Conservation (phyloP, 2,888 invertebrate species). For the Campopleginae sp. region DNA sequence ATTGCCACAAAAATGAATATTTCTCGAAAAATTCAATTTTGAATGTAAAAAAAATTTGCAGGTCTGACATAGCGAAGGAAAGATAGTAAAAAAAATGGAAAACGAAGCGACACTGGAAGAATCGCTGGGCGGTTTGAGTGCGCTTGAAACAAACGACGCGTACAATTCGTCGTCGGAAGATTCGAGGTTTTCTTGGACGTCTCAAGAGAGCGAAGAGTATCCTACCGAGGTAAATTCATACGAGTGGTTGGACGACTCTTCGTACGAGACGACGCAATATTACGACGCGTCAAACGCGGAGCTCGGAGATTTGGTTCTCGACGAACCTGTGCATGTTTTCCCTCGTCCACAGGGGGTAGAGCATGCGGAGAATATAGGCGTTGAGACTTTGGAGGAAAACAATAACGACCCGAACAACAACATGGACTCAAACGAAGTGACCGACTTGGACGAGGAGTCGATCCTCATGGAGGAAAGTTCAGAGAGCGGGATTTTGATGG, state of each 20-base stretch:
- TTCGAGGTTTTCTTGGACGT: constrained; percentile 14
- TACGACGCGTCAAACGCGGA: constrained; percentile 1
- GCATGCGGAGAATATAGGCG: not conserved
- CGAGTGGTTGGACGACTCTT: constrained; percentile 33
- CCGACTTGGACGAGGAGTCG: constrained; percentile 5
- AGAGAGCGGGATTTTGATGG: not conserved
- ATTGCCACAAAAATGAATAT: not conserved
- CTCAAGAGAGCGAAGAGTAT: not conserved
- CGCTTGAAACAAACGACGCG: not conserved
- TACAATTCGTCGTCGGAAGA: constrained; percentile 23
- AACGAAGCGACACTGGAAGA: not conserved
- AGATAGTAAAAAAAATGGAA: not conserved
- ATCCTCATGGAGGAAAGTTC: constrained; percentile 2
- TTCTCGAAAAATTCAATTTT: not conserved
- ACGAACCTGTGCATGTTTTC: not conserved
- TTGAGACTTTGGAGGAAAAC: constrained; percentile 74
- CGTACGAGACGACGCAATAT: not conserved
- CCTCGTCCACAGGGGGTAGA: not conserved
- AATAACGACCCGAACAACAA: constrained; percentile 79
- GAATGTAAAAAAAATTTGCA: not conserved
- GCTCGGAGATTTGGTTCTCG: not conserved
- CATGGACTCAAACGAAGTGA: constrained; percentile 67
- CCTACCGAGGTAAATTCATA: not conserved
- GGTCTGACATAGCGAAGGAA: not conserved
- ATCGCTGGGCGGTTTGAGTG: not conserved